phyloP scores from a whole-genome alignment of 1,140 invertebrate genomes.

The Drosophila arizonae region DNA sequence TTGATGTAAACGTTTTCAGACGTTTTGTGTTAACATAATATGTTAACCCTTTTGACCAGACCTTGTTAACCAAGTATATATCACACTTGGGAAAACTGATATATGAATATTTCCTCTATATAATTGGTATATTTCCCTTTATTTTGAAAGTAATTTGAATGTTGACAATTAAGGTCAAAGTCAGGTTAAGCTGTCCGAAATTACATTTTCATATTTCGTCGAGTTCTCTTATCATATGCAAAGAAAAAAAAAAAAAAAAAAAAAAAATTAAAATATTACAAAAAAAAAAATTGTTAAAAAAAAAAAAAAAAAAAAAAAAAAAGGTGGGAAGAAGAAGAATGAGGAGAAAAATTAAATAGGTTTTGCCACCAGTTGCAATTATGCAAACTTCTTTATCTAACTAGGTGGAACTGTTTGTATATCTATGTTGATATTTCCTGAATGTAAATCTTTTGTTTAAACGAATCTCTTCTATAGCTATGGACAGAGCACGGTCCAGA shows the following conservation, averaged over 20 bases:
- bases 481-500: conserved; percentile 2
- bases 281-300: not conserved
- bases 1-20: no score
- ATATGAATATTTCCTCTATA: no score
- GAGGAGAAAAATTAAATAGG: not conserved
- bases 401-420: conserved; percentile 1
- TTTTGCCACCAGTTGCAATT: conserved; percentile 4
- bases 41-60: no score
- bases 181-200: not conserved
- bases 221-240: no score
- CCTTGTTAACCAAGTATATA: no score
- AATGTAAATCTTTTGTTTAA: conserved; percentile 32
- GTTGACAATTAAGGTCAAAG: no score
- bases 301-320: not conserved
- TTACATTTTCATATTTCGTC: no score
- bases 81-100: no score
- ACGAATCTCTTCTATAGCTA: not conserved
- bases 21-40: no score
- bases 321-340: not conserved
- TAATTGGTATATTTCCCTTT: no score
- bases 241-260: not conserved
- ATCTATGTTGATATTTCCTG: conserved; percentile 28
- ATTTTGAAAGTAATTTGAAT: no score
- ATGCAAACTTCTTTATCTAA: conserved; percentile 11
- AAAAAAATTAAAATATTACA: no score